Evolutionary conservation across 2,888 invertebrate genomes (phyloP).

Genomic region (Sycophila texana): DNA sequence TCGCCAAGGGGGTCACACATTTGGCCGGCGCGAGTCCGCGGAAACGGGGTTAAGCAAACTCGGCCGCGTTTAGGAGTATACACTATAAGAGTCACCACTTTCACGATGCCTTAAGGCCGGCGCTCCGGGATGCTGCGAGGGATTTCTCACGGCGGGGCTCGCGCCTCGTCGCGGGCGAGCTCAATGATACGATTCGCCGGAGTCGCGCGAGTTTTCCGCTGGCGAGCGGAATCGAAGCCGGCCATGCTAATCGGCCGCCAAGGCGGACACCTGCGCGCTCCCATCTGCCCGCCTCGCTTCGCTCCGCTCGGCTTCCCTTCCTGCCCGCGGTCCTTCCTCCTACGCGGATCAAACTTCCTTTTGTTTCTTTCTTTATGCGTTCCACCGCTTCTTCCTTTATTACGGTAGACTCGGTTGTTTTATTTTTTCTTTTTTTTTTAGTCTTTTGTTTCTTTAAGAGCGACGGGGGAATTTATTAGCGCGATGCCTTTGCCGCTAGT

Average conservation of each 20-base stretch:
- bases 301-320: not conserved
- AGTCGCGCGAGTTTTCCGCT: too few species aligned
- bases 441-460: too few species aligned
- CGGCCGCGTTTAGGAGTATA: too few species aligned
- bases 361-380: too few species aligned
- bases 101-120: not conserved
- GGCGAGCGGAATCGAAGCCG: too few species aligned
- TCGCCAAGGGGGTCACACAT: not conserved
- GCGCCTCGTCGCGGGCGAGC: too few species aligned
- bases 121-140: too few species aligned
- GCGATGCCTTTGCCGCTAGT: not conserved
- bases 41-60: slow-evolving; percentile 5
- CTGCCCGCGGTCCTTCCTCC: not conserved
- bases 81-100: not conserved
- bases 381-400: too few species aligned
- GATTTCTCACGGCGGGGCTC: too few species aligned
- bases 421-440: not conserved
- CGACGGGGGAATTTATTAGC: too few species aligned
- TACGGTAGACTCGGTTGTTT: not conserved
- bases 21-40: not conserved
- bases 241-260: not conserved
- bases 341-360: too few species aligned
- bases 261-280: slow-evolving; percentile 14
- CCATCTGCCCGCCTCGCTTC: not conserved
- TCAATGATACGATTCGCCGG: too few species aligned